A percentile compares a stretch with the other conserved stretches of the same genome.
Conservation (phyloP, 2,888 invertebrate species). For the Ptilodon capucinus region DNA sequence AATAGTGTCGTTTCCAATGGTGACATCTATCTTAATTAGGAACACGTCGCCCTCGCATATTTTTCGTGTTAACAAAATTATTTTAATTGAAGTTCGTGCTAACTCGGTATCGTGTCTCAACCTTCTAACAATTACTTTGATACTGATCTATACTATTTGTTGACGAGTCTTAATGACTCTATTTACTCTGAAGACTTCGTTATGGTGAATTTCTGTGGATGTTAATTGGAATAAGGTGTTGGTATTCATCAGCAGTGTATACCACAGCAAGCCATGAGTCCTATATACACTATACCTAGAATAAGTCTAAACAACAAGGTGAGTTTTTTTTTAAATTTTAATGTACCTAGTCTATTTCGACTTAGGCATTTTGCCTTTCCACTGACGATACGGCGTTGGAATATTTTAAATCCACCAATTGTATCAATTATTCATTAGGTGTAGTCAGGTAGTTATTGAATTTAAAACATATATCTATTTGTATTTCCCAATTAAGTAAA, state of each 20-base stretch:
- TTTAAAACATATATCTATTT: too few species aligned
- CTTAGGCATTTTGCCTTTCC: too few species aligned
- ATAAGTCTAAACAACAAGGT: slow-evolving; percentile 58
- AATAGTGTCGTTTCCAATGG: slow-evolving; percentile 8
- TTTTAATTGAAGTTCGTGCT: slow-evolving; percentile 68
- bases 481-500: too few species aligned
- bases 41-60: slow-evolving; percentile 31
- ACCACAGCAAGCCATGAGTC: slow-evolving; percentile 49
- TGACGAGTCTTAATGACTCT: slow-evolving; percentile 60
- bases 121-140: slow-evolving; percentile 69
- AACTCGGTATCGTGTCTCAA: slow-evolving; percentile 62
- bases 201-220: slow-evolving; percentile 43
- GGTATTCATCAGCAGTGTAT: slow-evolving; percentile 19
- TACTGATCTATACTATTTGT: slow-evolving; percentile 68
- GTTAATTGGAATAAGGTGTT: slow-evolving; percentile 31
- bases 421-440: too few species aligned
- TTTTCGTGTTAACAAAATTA: slow-evolving; percentile 58
- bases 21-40: slow-evolving; percentile 39
- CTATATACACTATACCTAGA: slow-evolving; percentile 63
- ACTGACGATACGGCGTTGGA: too few species aligned
- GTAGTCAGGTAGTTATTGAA: too few species aligned
- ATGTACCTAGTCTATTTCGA: too few species aligned
- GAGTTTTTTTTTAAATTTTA: slow-evolving; percentile 38
- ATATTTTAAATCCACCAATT: too few species aligned
- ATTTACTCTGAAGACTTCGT: slow-evolving; percentile 57